These are phyloP conservation scores for Platalea minor DNA, from an alignment of 2,797 vertebrate species.

Conservation along the genomic window DNA sequence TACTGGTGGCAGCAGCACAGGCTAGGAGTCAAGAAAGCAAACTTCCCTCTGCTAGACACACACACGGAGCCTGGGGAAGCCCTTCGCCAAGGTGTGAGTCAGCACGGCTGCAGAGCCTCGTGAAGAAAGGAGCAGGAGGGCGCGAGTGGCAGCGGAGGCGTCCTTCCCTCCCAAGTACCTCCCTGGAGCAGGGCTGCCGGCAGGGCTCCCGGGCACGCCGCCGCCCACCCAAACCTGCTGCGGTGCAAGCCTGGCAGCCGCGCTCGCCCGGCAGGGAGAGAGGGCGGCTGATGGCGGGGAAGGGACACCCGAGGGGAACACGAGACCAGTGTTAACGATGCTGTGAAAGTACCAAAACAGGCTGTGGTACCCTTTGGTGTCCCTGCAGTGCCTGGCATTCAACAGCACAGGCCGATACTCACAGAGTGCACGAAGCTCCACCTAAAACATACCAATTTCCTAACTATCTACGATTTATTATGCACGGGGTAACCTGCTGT, in stretches of 20 bases:
- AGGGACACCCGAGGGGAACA: neutral
- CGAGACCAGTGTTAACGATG: no score
- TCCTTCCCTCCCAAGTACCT: neutral
- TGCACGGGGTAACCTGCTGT: neutral
- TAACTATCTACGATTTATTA: neutral
- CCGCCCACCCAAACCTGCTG: neutral
- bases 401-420: neutral
- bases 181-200: neutral
- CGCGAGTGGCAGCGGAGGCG: neutral
- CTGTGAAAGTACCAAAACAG: neutral
- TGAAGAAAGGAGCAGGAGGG: no score
- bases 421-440: neutral
- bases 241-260: neutral
- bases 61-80: fast-evolving
- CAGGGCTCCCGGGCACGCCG: no score
- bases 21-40: neutral
- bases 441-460: neutral
- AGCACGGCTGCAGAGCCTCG: fast-evolving
- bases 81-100: neutral
- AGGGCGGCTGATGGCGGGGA: no score
- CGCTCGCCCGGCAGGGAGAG: neutral
- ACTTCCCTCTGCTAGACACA: no score
- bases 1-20: neutral
- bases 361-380: neutral
- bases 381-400: neutral